Percentiles rank a stretch among this genome's conserved stretches.
Evolutionary conservation across 2,797 vertebrate species (phyloP).

Genomic region (Syncerus caffer): DNA sequence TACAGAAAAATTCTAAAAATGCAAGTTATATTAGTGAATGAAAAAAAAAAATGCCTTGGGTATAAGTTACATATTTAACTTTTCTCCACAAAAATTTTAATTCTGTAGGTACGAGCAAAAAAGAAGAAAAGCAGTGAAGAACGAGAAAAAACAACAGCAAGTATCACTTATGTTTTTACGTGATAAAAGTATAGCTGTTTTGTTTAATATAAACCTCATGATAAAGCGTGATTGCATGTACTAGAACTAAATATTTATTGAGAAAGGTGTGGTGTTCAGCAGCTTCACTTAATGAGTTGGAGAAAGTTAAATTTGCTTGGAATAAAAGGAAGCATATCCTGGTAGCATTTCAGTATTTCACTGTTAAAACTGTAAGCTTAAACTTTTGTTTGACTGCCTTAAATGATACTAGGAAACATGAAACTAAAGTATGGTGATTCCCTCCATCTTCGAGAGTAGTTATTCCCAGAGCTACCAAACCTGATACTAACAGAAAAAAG

Average conservation of each 20-base stretch:
- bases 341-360: background rate
- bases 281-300: background rate
- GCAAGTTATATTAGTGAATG: background rate
- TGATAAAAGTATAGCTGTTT: background rate
- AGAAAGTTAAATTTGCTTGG: background rate
- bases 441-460: background rate
- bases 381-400: constrained; percentile 22
- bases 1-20: constrained; percentile 26
- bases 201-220: background rate
- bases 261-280: background rate
- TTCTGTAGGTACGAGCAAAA: constrained; percentile 87
- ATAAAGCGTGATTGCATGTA: background rate
- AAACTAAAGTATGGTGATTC: background rate
- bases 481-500: background rate
- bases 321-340: background rate
- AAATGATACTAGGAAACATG: background rate
- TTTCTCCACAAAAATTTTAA: constrained; percentile 58
- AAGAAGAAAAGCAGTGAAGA: constrained; percentile 96
- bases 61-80: constrained; percentile 50
- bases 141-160: constrained; percentile 91
- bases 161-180: constrained; percentile 76
- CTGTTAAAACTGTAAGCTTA: background rate
- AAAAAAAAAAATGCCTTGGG: background rate
- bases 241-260: background rate
- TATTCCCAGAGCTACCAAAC: background rate